Base-by-base conservation (phyloP, 2,113 vertebrate genomes). In the Suncus etruscus region DNA sequence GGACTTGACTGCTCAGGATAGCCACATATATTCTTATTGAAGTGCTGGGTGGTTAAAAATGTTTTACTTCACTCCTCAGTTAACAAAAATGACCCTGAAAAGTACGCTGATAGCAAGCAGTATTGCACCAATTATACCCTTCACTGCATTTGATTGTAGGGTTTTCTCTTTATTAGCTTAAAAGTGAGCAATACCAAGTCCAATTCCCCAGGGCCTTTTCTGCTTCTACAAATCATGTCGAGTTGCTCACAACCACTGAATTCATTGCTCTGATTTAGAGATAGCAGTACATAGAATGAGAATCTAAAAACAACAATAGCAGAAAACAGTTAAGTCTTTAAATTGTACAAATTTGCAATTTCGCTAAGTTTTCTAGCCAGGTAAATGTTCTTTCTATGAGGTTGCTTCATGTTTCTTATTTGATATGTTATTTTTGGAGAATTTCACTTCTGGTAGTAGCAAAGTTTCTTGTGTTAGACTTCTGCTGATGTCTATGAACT, bases 161-260 rank as follows among this genome's bases (percentile, higher is more conserved):
- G 74, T 85, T 92, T 95, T 96, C 95, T 94, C 91, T 92, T 92
- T 95, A 93, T 95, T 89, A 96, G 92, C 87, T 96, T 95, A 95
- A 95, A 95, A 95, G 96, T 96, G 95, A 96, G 90, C 94, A 93
- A 85, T 85, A 92, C 87, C 79, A 87, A 95, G 87, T 91, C 81
- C 89, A 92, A 79, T 91, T 94, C 94, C 94, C 94, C 32, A 61
- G 93, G 82, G 90, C 87, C 68, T 92, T 87, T 84, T 94, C 77
- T 92, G 95, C 93, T 91, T 91, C 96, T 84, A 87, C 93, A 92
- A 91, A 95, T 94, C 96, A 94, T 93, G 95, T 94, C 96, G 93
- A 87, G 91, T 93, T 95, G 90, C 91, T 91, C 78, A 91, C 90
- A 85, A 87, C 87, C 91, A 89, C 82, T 63, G 94, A 93, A 92